Evolutionary conservation across 1,140 invertebrate genomes (phyloP), one percentile per base, ranked within the genome.

Genomic region (Diprion similis): DNA sequence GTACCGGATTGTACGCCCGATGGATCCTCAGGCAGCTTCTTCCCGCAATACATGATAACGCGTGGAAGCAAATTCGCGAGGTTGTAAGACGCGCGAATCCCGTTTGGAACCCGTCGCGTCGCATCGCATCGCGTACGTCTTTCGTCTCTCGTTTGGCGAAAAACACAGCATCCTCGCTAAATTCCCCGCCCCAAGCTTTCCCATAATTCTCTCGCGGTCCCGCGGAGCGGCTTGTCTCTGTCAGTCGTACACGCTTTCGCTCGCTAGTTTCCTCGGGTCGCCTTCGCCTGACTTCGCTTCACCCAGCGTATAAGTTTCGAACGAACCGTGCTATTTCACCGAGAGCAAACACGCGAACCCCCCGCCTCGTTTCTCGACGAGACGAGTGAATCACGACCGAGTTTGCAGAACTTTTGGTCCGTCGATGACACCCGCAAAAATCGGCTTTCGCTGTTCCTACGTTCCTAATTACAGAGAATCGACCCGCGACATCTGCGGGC

Each of bases 111-210:
- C 24, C 24, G 24, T 37, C 24, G 24, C 24, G 24, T 37, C 24
- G 11, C n/a, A n/a, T n/a, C n/a, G n/a, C n/a, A n/a, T 15, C 48
- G 11, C 51, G 51, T 15, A 59, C n/a, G 51, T 59, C 51, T 59
- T 59, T 59, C 51, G 51, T 59, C 51, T 37, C 24, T 59, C 51
- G 51, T 59, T 59, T 59, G n/a, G 51, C 51, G 51, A 59, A 59
- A 59, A 59, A 59, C 24, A 37, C 51, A 59, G n/a, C 51, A 59
- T 59, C 51, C 11, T 17, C 51, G 51, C 51, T 37, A 59, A 59
- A 59, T 59, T 59, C 51, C 51, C 11, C 24, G 24, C 6, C 24
- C 51, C 11, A 17, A 59, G 51, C 51, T 59, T 59, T 59, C 51
- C 51, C 51, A 59, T 59, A 59, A 59, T 59, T 59, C 51, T 59